Evolutionary conservation across 2,888 invertebrate genomes (phyloP), one percentile per base, ranked within the genome.

Genomic region (Aethes cnicana): DNA sequence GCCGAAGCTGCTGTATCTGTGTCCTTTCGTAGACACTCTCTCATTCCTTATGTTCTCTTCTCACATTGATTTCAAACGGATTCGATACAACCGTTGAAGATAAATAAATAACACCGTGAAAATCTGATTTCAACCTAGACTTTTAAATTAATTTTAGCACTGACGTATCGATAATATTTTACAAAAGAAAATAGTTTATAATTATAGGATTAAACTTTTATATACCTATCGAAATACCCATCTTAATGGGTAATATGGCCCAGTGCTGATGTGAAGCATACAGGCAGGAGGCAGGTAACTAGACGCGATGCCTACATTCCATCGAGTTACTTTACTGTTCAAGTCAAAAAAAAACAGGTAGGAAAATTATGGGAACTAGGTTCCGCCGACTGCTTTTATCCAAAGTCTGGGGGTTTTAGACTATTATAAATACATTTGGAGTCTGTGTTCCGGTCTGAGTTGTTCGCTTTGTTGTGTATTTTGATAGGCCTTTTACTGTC

Each of bases 271-370:
- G 70, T 67, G 65, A 70, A 69, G 64, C 67, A 60, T 59, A 60
- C n/a, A n/a, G n/a, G n/a, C n/a, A n/a, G 62, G 62, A 61, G 62
- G 65, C 74, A 74, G 72, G 77, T 77, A 76, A 81, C 81, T 83
- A 81, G 84, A 83, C 79, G 59, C 59, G 65, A 39, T 72, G 82
- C 82, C 84, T 77, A 80, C 79, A 84, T 84, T 80, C 84, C 77
- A 50, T 11, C 12, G 61, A 68, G 72, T 74, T 76, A n/a, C n/a
- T 75, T 70, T 74, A 68, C 68, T 64, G 64, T 58, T 62, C 68
- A 66, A 68, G 63, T 62, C 64, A 63, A 57, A 59, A 64, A 69
- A 75, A 75, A 71, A 69, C 69, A 74, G 72, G 71, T 77, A 77
- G 68, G 59, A 70, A 77, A 77, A 76, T 68, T 52, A 52, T 52